Conservation (phyloP, 2,888 invertebrate genomes). For the Agrochola lychnidis region DNA sequence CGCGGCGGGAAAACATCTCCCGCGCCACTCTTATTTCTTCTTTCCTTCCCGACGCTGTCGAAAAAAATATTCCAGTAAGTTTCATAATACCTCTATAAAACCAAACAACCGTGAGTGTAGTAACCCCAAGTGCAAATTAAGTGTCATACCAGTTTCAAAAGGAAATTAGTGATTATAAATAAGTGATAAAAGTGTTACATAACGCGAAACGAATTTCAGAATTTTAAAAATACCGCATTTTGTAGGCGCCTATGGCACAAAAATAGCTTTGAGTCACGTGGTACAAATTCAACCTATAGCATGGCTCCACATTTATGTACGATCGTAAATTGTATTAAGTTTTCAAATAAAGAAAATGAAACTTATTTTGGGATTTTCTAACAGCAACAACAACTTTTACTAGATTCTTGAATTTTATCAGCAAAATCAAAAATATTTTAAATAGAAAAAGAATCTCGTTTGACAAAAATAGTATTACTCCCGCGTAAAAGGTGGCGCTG, state of each 20-base stretch:
- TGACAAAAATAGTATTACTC: slow-evolving; percentile 72
- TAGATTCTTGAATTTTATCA: slow-evolving; percentile 29
- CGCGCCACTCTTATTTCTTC: slow-evolving; percentile 91
- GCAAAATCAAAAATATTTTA: slow-evolving; percentile 12
- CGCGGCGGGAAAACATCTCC: slow-evolving; percentile 91
- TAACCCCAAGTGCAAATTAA: slow-evolving; percentile 80
- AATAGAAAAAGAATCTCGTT: slow-evolving; percentile 64
- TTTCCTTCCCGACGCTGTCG: slow-evolving; percentile 91
- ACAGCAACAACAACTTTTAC: slow-evolving; percentile 7
- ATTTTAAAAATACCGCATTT: slow-evolving; percentile 91
- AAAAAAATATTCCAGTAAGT: slow-evolving; percentile 89
- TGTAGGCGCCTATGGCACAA: slow-evolving; percentile 87
- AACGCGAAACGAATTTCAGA: slow-evolving; percentile 83
- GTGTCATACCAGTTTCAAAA: slow-evolving; percentile 77
- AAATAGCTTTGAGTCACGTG: slow-evolving; percentile 90
- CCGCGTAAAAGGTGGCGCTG: slow-evolving; percentile 82
- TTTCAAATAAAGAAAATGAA: slow-evolving; percentile 43
- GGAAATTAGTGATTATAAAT: slow-evolving; percentile 80
- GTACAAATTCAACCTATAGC: slow-evolving; percentile 87
- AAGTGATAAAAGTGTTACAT: slow-evolving; percentile 89
- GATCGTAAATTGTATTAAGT: slow-evolving; percentile 74
- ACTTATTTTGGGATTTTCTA: slow-evolving; percentile 24
- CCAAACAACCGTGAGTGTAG: slow-evolving; percentile 81
- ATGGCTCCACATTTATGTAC: slow-evolving; percentile 88
- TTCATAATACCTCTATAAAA: slow-evolving; percentile 78